Conservation (phyloP, 2,888 invertebrate genomes). For the Dicranocentrus wangi region DNA sequence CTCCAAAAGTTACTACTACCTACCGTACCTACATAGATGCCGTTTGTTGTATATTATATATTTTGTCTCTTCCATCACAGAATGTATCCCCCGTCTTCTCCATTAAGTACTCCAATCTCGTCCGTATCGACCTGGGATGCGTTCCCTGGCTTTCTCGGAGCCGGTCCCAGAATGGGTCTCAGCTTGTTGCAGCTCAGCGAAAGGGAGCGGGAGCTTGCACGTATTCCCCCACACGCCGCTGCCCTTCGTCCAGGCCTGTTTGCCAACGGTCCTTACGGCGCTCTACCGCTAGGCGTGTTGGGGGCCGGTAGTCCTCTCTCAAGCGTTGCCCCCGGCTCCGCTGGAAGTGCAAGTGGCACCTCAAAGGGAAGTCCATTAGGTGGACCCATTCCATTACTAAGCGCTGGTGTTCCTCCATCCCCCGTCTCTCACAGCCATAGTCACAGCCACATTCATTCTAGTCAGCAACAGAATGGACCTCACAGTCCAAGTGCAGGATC, state of each 20-base stretch:
- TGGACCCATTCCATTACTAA: slow-evolving; percentile 66
- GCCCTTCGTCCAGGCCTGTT: slow-evolving; percentile 61
- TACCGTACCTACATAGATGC: too few relatives aligned
- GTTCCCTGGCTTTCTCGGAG: slow-evolving; percentile 66
- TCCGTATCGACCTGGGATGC: slow-evolving; percentile 68
- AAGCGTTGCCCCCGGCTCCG: slow-evolving; percentile 37
- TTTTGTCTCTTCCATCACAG: too few relatives aligned
- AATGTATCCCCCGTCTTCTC: slow-evolving; percentile 69
- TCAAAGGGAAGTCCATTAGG: slow-evolving; percentile 63
- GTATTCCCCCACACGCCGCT: slow-evolving; percentile 50
- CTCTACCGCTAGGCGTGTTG: slow-evolving; percentile 60
- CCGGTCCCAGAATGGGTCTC: slow-evolving; percentile 67
- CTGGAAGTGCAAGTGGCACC: slow-evolving; percentile 28
- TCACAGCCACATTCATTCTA: slow-evolving; percentile 69
- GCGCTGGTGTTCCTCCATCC: slow-evolving; percentile 62
- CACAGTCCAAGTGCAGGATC: slow-evolving; percentile 66
- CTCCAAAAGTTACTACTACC: too few relatives aligned
- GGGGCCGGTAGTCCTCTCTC: slow-evolving; percentile 48
- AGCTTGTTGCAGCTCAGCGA: slow-evolving; percentile 71
- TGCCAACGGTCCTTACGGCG: slow-evolving; percentile 65
- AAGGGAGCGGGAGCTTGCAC: slow-evolving; percentile 69
- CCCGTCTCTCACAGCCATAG: slow-evolving; percentile 65
- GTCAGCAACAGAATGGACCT: slow-evolving; percentile 71
- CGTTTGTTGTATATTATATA: neutral
- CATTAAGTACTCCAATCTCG: slow-evolving; percentile 59